Evolutionary conservation across 1,140 invertebrate genomes (phyloP).

Genomic region (Scaptomyza hsui): DNA sequence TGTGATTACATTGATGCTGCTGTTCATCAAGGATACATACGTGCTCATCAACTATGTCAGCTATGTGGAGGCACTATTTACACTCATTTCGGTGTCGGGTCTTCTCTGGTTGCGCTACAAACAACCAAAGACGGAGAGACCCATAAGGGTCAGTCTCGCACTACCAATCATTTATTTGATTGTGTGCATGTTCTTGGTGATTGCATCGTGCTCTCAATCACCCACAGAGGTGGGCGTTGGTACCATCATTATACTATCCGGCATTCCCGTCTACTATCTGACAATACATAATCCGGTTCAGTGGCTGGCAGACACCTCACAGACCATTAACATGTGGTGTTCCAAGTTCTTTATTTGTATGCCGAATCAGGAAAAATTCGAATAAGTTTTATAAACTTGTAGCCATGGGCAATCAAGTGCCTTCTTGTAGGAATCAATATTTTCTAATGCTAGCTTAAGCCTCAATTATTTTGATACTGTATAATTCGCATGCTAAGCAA

Average conservation of each 20-base stretch:
- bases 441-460: constrained; percentile 52
- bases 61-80: constrained; percentile 97
- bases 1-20: constrained; percentile 90
- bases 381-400: constrained; percentile 47
- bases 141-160: constrained; percentile 88
- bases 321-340: constrained; percentile 88
- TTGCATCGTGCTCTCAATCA: constrained; percentile 90
- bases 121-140: constrained; percentile 89
- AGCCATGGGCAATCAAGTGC: constrained; percentile 46
- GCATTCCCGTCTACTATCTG: constrained; percentile 93
- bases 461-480: constrained; percentile 38
- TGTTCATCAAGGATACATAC: constrained; percentile 95
- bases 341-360: constrained; percentile 91
- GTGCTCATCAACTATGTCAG: constrained; percentile 96
- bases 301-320: constrained; percentile 86
- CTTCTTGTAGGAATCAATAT: constrained; percentile 50
- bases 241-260: constrained; percentile 90
- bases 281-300: constrained; percentile 90
- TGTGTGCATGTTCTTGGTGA: constrained; percentile 93
- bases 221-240: constrained; percentile 94
- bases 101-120: constrained; percentile 94
- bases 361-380: constrained; percentile 85
- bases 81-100: constrained; percentile 93
- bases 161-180: constrained; percentile 93
- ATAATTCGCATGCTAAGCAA: constrained; percentile 22